phyloP scores from a whole-genome alignment of 2,888 invertebrate genomes.

The Tanytarsus gracilentus region DNA sequence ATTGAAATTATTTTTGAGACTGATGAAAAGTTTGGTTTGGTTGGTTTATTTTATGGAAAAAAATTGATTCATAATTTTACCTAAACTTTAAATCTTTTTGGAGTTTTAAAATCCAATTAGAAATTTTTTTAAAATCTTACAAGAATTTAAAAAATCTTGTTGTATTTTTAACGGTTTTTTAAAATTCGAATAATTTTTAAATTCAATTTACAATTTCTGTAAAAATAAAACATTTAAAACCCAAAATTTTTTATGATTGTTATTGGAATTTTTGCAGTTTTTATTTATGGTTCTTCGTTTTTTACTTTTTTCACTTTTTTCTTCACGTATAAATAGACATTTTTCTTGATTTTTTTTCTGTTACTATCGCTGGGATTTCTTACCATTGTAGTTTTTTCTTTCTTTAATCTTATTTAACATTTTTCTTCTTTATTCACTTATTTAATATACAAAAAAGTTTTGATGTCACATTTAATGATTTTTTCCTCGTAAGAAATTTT shows the following conservation, averaged over 20 bases:
- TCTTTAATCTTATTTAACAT: not conserved
- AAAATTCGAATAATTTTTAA: not conserved
- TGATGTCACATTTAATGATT: no score
- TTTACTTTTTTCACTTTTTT: not conserved
- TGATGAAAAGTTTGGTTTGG: no score
- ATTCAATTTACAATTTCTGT: not conserved
- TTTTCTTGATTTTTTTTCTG: not conserved
- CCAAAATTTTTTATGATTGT: not conserved
- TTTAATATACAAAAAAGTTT: no score
- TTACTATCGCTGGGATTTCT: constrained; percentile 4
- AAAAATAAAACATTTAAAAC: not conserved
- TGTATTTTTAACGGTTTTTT: no score
- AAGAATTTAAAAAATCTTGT: not conserved
- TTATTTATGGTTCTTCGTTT: constrained; percentile 12
- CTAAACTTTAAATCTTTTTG: no score
- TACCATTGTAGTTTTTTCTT: not conserved
- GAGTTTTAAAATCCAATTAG: not conserved
- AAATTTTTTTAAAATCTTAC: not conserved
- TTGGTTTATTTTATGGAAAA: no score
- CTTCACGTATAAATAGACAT: constrained; percentile 13
- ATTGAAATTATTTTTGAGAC: no score
- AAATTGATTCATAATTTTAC: no score
- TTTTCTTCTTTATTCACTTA: not conserved
- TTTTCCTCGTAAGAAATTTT: not conserved
- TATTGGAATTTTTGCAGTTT: constrained; percentile 3